A percentile compares a stretch with the other conserved stretches of the same genome.
phyloP scores from a whole-genome alignment of 2,797 vertebrate species.

The Simalia tracyae region DNA sequence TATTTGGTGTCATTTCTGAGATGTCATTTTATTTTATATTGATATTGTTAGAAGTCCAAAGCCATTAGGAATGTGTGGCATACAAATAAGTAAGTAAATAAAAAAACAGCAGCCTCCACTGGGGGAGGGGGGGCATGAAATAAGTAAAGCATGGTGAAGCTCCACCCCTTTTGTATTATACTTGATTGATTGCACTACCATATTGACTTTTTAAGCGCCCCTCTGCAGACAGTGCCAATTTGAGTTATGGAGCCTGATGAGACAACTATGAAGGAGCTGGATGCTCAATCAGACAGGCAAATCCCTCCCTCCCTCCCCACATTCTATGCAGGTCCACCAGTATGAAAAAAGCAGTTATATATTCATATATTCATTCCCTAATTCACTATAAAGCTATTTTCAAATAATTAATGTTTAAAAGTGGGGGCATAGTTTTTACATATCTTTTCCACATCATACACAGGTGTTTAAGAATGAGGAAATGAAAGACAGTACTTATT shows the following conservation, averaged over 20 bases:
- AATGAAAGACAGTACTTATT: conserved; percentile 81
- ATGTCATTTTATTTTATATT: no score
- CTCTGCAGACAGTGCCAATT: background rate
- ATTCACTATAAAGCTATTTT: background rate
- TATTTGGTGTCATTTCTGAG: no score
- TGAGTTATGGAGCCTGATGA: background rate
- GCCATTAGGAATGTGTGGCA: no score
- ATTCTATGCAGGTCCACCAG: background rate
- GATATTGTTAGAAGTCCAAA: no score
- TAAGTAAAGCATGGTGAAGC: background rate
- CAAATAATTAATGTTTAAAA: background rate
- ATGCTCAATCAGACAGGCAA: background rate
- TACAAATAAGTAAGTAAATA: no score
- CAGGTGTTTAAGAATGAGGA: background rate
- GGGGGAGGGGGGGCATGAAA: background rate
- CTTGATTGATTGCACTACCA: background rate
- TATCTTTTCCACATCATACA: background rate
- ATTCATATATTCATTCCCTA: background rate
- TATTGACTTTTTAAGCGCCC: background rate
- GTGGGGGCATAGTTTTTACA: background rate
- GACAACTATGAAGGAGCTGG: background rate
- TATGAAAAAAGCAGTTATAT: background rate
- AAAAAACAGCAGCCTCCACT: background rate
- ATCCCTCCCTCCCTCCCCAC: no score
- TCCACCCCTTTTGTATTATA: background rate